phyloP scores from a whole-genome alignment of 2,797 vertebrate genomes.

The Odontamblyopus lacepedii region DNA sequence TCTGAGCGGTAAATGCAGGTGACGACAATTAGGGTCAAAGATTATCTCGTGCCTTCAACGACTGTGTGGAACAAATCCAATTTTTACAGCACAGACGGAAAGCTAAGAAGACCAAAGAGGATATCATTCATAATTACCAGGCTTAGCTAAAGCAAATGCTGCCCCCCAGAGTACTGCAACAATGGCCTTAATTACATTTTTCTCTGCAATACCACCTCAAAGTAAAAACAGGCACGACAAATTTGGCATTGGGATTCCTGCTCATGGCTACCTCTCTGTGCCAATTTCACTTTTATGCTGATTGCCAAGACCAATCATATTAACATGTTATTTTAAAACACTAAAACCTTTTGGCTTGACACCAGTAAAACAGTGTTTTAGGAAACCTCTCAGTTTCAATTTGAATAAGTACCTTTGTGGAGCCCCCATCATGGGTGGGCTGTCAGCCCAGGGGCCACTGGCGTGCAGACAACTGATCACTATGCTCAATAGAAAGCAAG shows the following conservation, averaged over 20 bases:
- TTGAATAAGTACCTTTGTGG: constrained; percentile 81
- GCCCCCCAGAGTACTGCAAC: constrained; percentile 70
- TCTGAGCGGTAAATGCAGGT: constrained; percentile 58
- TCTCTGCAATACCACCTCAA: constrained; percentile 68
- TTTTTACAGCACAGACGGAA: constrained; percentile 67
- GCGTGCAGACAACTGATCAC: constrained; percentile 81
- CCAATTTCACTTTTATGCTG: constrained; percentile 71
- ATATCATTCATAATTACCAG: constrained; percentile 79
- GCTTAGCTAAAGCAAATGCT: constrained; percentile 71
- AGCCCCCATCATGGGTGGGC: constrained; percentile 81
- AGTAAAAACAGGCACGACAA: constrained; percentile 76
- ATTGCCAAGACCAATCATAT: constrained; percentile 85
- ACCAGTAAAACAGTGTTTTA: constrained; percentile 68
- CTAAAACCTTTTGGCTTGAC: constrained; percentile 77
- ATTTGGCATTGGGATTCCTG: constrained; percentile 75
- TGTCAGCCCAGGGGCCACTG: constrained; percentile 73
- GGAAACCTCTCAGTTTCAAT: constrained; percentile 77
- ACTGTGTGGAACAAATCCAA: constrained; percentile 74
- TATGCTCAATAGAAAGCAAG: constrained; percentile 79
- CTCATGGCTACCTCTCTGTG: constrained; percentile 69
- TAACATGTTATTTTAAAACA: constrained; percentile 78
- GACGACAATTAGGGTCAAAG: constrained; percentile 75
- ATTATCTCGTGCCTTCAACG: constrained; percentile 67
- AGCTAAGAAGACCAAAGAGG: constrained; percentile 75
- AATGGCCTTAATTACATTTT: constrained; percentile 80